Evolutionary conservation across 1,140 invertebrate genomes (phyloP).

Genomic region (Lepidostoma basale): DNA sequence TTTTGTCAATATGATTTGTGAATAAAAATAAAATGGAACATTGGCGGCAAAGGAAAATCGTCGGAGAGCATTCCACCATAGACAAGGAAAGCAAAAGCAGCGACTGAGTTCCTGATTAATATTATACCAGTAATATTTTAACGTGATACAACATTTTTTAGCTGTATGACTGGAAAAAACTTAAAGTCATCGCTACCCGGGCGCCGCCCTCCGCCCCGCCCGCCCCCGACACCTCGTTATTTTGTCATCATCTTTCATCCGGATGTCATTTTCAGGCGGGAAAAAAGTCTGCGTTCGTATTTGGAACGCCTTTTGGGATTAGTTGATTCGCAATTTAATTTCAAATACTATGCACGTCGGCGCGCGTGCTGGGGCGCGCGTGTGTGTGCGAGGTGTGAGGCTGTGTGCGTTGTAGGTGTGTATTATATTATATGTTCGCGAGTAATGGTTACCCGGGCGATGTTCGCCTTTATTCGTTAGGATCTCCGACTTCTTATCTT

Average conservation of each 20-base stretch:
- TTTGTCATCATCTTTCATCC: constrained; percentile 52
- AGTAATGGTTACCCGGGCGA: no score
- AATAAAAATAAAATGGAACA: no score
- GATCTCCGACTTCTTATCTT: constrained; percentile 43
- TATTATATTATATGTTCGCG: no score
- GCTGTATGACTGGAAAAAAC: constrained; percentile 36
- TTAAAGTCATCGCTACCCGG: constrained; percentile 35
- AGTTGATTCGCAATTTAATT: constrained; percentile 47
- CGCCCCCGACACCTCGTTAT: constrained; percentile 44
- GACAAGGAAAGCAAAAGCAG: no score
- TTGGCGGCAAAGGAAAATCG: no score
- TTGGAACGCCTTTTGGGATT: constrained; percentile 45
- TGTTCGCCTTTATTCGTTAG: constrained; percentile 24
- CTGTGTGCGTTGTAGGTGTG: no score
- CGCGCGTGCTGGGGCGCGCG: background rate
- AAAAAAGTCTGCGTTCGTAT: constrained; percentile 46
- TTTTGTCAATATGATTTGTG: no score
- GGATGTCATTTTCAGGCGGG: constrained; percentile 50
- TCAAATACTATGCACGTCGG: constrained; percentile 36
- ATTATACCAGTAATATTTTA: constrained; percentile 37
- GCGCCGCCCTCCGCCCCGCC: constrained; percentile 9
- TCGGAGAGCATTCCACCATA: no score
- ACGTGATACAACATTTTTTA: constrained; percentile 38
- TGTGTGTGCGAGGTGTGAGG: no score
- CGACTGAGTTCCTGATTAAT: constrained; percentile 24